Conservation (phyloP, 2,888 invertebrate genomes). For the Nomada flava region DNA sequence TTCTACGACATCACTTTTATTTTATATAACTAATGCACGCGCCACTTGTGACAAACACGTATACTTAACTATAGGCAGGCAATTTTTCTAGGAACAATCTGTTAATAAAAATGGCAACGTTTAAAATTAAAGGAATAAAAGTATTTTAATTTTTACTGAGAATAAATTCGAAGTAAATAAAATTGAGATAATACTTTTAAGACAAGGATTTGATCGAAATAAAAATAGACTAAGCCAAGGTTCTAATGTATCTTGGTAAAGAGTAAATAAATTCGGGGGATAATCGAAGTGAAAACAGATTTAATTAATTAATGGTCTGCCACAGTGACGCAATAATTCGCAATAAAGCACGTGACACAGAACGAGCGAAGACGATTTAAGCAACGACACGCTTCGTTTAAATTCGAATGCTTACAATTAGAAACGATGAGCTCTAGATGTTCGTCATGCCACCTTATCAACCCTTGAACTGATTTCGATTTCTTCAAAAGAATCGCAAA, state of each 20-base stretch:
- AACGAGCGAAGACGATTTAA: constrained; percentile 21
- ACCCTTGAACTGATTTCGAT: constrained; percentile 24
- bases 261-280: too few relatives aligned
- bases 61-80: neutral
- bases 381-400: constrained; percentile 27
- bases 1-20: constrained; percentile 46
- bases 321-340: constrained; percentile 5
- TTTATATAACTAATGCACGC: constrained; percentile 10
- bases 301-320: neutral
- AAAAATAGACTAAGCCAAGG: too few relatives aligned
- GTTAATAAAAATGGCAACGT: neutral
- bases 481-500: neutral
- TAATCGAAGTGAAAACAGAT: too few relatives aligned
- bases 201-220: too few relatives aligned
- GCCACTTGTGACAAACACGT: constrained; percentile 15
- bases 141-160: too few relatives aligned
- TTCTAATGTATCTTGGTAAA: too few relatives aligned
- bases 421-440: constrained; percentile 24
- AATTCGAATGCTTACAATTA: neutral
- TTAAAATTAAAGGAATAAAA: too few relatives aligned
- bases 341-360: constrained; percentile 1
- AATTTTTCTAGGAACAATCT: neutral
- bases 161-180: too few relatives aligned
- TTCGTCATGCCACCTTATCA: constrained; percentile 28
- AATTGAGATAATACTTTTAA: too few relatives aligned